phyloP scores from a whole-genome alignment of 2,113 vertebrate genomes.

The Oceanites oceanicus region DNA sequence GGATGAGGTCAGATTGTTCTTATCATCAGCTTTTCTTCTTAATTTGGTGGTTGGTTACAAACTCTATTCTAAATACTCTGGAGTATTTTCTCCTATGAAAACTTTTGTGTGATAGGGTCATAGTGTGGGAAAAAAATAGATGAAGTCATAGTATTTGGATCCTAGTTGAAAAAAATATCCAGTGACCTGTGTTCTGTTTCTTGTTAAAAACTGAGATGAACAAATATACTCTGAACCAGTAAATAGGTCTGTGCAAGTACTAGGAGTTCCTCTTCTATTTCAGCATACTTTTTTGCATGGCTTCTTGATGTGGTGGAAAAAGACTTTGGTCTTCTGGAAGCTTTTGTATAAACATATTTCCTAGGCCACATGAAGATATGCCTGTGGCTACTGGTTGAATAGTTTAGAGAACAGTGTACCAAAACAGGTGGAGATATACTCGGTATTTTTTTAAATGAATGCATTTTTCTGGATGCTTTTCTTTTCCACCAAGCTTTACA shows the following conservation, averaged over 20 bases:
- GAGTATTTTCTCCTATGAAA: background rate
- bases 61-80: background rate
- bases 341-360: background rate
- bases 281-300: background rate
- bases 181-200: background rate
- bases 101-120: background rate
- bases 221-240: background rate
- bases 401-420: background rate
- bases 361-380: background rate
- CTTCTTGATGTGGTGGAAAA: background rate
- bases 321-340: background rate
- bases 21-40: background rate
- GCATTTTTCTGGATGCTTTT: background rate
- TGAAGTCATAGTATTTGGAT: background rate
- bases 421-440: background rate
- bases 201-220: slow-evolving; percentile 2
- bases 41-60: background rate
- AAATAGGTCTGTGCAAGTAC: background rate
- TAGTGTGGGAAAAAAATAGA: background rate
- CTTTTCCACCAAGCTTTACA: background rate
- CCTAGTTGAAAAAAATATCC: background rate
- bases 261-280: background rate
- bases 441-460: background rate
- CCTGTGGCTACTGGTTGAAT: background rate
- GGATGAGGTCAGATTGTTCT: background rate